Evolutionary conservation across 2,113 vertebrate genomes (phyloP).

Genomic region (Cygnus atratus): DNA sequence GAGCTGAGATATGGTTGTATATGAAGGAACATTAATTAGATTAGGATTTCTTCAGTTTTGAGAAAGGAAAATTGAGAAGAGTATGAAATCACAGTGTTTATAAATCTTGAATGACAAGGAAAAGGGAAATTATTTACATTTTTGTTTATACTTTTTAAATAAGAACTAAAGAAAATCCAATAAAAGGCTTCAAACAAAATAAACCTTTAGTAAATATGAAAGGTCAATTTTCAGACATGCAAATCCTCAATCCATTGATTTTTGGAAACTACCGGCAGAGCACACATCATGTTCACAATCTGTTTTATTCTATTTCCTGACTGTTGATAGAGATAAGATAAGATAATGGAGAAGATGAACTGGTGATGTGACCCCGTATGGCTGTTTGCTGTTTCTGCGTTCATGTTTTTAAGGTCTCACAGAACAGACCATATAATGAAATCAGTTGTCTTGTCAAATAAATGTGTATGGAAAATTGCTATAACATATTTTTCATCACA

Average conservation of each 20-base stretch:
- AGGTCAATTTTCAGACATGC: not conserved
- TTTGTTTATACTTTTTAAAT: not conserved
- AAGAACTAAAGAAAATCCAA: not conserved
- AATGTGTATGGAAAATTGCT: not conserved
- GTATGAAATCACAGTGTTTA: not conserved
- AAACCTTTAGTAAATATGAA: not conserved
- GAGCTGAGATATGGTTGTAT: not conserved
- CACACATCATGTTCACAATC: not conserved
- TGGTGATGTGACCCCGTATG: rapidly evolving
- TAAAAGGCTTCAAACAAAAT: not conserved
- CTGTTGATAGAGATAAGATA: not conserved
- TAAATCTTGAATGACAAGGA: not conserved
- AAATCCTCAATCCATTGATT: not conserved
- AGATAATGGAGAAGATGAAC: not conserved
- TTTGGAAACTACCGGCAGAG: not conserved
- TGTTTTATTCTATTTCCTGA: not conserved
- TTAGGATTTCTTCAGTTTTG: not conserved
- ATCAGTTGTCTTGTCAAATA: not conserved
- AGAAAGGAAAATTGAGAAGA: not conserved
- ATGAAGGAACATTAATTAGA: not conserved
- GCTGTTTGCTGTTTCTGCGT: not conserved
- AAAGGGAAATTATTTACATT: not conserved
- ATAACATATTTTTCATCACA: not conserved
- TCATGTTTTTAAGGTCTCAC: not conserved
- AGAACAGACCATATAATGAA: not conserved